Evolutionary conservation across 2,797 vertebrate species (phyloP).

Genomic region (Eupleurogrammus muticus): DNA sequence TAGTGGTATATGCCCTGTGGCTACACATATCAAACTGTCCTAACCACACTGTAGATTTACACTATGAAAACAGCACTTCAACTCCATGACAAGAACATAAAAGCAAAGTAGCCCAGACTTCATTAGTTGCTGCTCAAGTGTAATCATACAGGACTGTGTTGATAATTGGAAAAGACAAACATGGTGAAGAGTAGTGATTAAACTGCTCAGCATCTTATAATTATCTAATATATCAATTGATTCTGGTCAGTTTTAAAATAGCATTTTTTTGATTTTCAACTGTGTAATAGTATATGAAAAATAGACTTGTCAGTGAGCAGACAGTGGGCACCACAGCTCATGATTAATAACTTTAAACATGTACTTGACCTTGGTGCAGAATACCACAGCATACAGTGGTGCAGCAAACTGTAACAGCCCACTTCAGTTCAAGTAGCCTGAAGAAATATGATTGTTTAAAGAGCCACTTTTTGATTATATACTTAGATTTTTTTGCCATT

Average conservation of each 20-base stretch:
- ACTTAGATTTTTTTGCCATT: not conserved
- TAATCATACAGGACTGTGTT: conserved; percentile 46
- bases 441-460: not conserved
- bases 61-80: conserved; percentile 52
- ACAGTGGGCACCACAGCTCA: too few relatives aligned
- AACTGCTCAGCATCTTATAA: conserved; percentile 19
- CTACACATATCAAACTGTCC: conserved; percentile 54
- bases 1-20: conserved; percentile 38
- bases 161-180: conserved; percentile 55
- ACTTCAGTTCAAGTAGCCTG: not conserved
- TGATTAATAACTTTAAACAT: not conserved
- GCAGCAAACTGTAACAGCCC: not conserved
- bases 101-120: conserved; percentile 52
- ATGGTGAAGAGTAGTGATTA: conserved; percentile 32
- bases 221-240: conserved; percentile 32
- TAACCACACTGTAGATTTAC: conserved; percentile 51
- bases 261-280: conserved; percentile 18
- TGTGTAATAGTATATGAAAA: not conserved
- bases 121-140: conserved; percentile 49
- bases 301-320: too few relatives aligned
- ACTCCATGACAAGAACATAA: conserved; percentile 55
- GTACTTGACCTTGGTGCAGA: not conserved
- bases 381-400: not conserved
- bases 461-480: not conserved
- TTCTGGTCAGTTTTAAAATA: conserved; percentile 1